Conservation (phyloP, 30 jellyfish, hydroid and myxozoan genomes). For the Nemopilema nomurai region DNA sequence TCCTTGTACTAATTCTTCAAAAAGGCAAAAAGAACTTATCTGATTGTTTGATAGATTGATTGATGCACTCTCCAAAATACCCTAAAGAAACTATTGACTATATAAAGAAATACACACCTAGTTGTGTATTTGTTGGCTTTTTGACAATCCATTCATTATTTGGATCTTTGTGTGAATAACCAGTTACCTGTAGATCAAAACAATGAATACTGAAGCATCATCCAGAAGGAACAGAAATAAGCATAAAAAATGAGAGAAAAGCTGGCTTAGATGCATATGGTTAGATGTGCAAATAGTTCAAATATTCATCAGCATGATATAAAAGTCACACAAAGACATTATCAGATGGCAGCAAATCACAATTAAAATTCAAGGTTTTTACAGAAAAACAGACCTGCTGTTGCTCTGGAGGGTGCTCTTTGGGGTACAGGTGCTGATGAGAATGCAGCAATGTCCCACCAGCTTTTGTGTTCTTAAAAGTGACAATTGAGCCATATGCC, state of each 20-base stretch:
- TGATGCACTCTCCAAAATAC: no score
- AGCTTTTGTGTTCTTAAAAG: slow-evolving; percentile 79
- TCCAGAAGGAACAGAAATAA: no score
- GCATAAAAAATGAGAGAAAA: no score
- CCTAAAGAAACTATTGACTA: no score
- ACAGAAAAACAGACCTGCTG: slow-evolving; percentile 76
- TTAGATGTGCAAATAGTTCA: not conserved
- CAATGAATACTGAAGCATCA: no score
- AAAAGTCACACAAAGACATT: no score
- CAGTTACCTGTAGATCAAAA: slow-evolving; percentile 87
- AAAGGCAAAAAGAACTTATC: not conserved
- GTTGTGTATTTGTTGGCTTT: slow-evolving; percentile 67
- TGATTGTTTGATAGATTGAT: not conserved
- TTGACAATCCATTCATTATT: slow-evolving; percentile 88
- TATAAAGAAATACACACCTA: slow-evolving; percentile 76
- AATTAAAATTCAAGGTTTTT: no score
- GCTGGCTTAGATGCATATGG: no score
- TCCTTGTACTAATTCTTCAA: not conserved
- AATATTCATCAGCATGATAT: not conserved
- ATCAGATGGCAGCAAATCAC: no score
- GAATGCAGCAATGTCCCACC: slow-evolving; percentile 93
- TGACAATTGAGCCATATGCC: slow-evolving; percentile 93
- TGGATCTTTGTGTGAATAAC: slow-evolving; percentile 98
- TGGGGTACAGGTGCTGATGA: slow-evolving; percentile 96
- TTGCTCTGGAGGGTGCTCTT: slow-evolving; percentile 99